These are phyloP conservation scores for Conops quadrifasciatus DNA, from an alignment of 2,888 invertebrate species.

Conservation along the genomic window DNA sequence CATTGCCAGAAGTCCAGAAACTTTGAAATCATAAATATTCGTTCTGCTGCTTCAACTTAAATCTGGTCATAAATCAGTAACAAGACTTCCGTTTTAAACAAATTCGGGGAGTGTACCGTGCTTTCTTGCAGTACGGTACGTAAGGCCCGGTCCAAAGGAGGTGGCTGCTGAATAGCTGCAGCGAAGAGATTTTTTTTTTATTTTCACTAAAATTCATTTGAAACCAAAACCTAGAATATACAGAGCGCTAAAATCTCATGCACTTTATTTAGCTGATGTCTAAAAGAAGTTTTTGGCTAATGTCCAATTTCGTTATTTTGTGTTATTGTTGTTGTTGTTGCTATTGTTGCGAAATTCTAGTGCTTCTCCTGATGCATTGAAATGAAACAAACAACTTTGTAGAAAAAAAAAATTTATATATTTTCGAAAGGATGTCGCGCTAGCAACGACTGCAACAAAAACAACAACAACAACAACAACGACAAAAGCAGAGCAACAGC, in stretches of 20 bases:
- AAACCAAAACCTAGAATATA: conserved; percentile 16
- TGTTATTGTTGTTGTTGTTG: conserved; percentile 2
- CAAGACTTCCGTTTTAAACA: conserved; percentile 9
- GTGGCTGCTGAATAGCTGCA: conserved; percentile 22
- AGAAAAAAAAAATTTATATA: neutral
- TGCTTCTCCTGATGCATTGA: conserved; percentile 18
- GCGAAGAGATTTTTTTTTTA: conserved; percentile 9
- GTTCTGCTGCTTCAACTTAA: neutral
- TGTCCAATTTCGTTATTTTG: conserved; percentile 27
- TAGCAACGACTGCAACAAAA: neutral
- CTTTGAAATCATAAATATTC: conserved; percentile 9
- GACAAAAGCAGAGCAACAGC: neutral
- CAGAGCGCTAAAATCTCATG: conserved; percentile 18
- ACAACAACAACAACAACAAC: no score
- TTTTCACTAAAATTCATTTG: conserved; percentile 24
- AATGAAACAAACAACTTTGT: conserved; percentile 29
- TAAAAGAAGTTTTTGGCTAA: conserved; percentile 36
- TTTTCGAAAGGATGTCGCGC: conserved; percentile 18
- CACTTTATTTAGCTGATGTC: conserved; percentile 11
- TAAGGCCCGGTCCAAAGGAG: neutral
- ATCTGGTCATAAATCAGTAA: conserved; percentile 14
- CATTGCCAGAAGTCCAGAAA: no score
- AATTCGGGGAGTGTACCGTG: neutral
- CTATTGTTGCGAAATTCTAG: neutral
- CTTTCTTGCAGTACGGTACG: conserved; percentile 8